A percentile compares a stretch with the other conserved stretches of the same genome.
Evolutionary conservation across 2,888 invertebrate species (phyloP).

Genomic region (Caenorhabditis zanzibari): DNA sequence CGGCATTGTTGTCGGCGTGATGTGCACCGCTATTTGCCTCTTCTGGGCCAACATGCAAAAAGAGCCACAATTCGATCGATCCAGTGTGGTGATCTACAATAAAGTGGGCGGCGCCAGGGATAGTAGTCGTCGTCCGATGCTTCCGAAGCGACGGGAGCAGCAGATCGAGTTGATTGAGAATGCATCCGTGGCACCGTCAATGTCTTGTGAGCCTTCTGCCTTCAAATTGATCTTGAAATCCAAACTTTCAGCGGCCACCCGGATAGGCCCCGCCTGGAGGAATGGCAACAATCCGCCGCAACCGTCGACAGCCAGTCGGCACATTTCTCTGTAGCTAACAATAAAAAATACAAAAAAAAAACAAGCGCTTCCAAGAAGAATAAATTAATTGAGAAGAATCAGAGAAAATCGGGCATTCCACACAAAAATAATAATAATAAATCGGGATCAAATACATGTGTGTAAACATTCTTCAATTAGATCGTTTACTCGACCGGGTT

Average conservation of each 20-base stretch:
- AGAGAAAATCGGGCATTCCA: constrained; percentile 4
- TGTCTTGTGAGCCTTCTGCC: constrained; percentile 37
- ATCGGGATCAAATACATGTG: constrained; percentile 36
- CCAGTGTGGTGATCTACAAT: constrained; percentile 52
- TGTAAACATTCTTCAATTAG: constrained; percentile 7
- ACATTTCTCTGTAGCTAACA: constrained; percentile 47
- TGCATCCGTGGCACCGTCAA: constrained; percentile 32
- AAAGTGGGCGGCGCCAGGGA: constrained; percentile 17
- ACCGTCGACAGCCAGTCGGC: constrained; percentile 26
- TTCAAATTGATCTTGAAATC: not conserved
- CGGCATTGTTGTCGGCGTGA: constrained; percentile 58
- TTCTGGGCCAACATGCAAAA: constrained; percentile 39
- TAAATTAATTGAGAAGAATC: constrained; percentile 41
- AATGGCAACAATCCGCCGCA: constrained; percentile 26
- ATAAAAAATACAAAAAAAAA: not conserved
- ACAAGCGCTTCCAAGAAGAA: constrained; percentile 10
- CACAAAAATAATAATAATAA: constrained; percentile 2
- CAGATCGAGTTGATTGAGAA: constrained; percentile 50
- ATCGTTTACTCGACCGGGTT: constrained; percentile 66
- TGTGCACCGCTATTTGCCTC: constrained; percentile 49
- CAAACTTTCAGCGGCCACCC: constrained; percentile 27
- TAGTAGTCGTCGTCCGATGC: constrained; percentile 29
- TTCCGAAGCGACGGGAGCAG: constrained; percentile 42
- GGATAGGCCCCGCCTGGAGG: constrained; percentile 40
- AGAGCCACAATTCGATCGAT: constrained; percentile 62